A percentile compares a stretch with the other conserved stretches of the same genome.
Conservation (phyloP, 2,113 vertebrate species). For the Ptilonorhynchus violaceus region DNA sequence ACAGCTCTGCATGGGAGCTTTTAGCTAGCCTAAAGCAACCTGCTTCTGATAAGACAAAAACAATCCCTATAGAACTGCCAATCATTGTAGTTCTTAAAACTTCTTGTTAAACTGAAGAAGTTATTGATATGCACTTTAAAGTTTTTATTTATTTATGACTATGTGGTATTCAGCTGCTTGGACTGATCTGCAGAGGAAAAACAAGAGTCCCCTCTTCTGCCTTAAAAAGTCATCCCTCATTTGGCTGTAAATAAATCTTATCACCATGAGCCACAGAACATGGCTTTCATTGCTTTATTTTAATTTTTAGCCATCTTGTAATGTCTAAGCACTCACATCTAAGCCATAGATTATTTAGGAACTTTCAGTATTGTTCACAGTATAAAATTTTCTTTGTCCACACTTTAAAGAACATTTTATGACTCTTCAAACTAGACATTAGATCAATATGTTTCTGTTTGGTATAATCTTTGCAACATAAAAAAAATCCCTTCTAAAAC, state of each 20-base stretch:
- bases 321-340: background rate
- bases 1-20: background rate
- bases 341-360: background rate
- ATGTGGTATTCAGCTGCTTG: background rate
- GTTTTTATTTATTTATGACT: background rate
- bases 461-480: background rate
- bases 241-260: constrained; percentile 1
- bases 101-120: background rate
- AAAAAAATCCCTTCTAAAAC: background rate
- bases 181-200: background rate
- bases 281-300: constrained; percentile 36
- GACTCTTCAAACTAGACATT: background rate
- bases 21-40: background rate
- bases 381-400: background rate
- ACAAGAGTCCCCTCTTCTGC: background rate
- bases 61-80: background rate
- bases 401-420: background rate
- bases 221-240: background rate
- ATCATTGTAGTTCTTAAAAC: background rate
- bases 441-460: background rate
- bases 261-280: background rate
- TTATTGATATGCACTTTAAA: background rate
- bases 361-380: background rate
- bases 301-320: background rate
- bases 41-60: background rate